Conservation (phyloP, 2,888 invertebrate genomes). For the Conchocele bisecta region DNA sequence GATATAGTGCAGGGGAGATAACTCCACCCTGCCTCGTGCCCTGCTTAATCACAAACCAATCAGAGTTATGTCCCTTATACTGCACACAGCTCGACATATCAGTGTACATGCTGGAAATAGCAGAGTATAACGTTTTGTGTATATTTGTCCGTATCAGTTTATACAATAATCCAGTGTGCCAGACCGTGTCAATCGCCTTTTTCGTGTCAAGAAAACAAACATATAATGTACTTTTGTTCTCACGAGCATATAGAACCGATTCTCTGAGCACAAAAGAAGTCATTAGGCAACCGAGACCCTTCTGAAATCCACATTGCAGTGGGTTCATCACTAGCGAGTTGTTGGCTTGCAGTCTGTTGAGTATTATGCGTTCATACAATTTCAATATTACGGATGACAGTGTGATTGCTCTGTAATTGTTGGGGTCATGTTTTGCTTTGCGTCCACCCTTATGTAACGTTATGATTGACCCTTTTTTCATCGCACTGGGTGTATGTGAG, state of each 20-base stretch:
- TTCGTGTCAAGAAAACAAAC: not conserved
- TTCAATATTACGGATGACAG: not conserved
- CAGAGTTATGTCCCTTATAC: not conserved
- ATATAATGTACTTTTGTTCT: not conserved
- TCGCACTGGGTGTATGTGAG: not conserved
- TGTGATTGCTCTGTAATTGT: not conserved
- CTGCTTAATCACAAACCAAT: not conserved
- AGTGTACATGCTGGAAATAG: not conserved
- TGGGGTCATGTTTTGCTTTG: not conserved
- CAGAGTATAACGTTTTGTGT: not conserved
- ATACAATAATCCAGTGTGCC: not conserved
- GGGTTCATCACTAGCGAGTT: not conserved
- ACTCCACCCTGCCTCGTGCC: slow-evolving; percentile 1
- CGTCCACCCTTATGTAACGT: not conserved
- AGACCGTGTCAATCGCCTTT: not conserved
- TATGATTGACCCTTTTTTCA: not conserved
- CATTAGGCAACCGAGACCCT: not conserved
- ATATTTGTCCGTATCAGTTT: not conserved
- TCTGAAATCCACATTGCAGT: not conserved
- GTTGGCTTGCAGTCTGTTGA: not conserved
- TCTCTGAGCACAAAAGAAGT: not conserved
- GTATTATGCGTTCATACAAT: not conserved
- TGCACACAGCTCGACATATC: not conserved
- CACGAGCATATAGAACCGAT: not conserved
- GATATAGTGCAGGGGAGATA: not conserved